phyloP scores from a whole-genome alignment of 2,113 vertebrate species.

The Pituophis catenifer region DNA sequence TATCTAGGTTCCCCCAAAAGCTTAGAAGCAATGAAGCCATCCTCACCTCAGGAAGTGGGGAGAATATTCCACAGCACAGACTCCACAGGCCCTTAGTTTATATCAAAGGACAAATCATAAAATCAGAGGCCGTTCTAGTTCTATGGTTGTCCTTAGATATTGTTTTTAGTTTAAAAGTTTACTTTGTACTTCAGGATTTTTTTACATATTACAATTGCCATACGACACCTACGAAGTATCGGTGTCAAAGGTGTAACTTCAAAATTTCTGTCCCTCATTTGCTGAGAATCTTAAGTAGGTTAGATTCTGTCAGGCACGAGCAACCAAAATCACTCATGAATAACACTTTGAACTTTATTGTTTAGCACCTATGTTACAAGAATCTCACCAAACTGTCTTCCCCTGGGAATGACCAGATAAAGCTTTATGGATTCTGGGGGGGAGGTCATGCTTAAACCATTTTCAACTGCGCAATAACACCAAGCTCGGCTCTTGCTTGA shows the following conservation, averaged over 20 bases:
- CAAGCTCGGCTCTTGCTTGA: not conserved
- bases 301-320: not conserved
- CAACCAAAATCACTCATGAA: not conserved
- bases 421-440: not conserved
- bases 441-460: not conserved
- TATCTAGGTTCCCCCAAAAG: not conserved
- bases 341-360: not conserved
- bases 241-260: not conserved
- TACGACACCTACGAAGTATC: not conserved
- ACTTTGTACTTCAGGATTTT: not conserved
- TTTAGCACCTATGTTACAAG: not conserved
- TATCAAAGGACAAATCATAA: not conserved
- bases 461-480: not conserved
- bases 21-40: no score
- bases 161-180: not conserved
- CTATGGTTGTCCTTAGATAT: not conserved
- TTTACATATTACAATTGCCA: not conserved
- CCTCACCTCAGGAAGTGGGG: not conserved
- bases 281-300: not conserved
- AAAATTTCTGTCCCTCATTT: not conserved
- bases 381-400: not conserved
- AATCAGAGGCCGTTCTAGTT: not conserved
- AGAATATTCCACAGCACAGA: not conserved
- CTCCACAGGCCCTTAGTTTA: not conserved
- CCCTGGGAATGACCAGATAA: not conserved